These are phyloP conservation scores for Tachuris rubrigastra DNA, from an alignment of 2,113 vertebrate genomes.

Conservation along the genomic window DNA sequence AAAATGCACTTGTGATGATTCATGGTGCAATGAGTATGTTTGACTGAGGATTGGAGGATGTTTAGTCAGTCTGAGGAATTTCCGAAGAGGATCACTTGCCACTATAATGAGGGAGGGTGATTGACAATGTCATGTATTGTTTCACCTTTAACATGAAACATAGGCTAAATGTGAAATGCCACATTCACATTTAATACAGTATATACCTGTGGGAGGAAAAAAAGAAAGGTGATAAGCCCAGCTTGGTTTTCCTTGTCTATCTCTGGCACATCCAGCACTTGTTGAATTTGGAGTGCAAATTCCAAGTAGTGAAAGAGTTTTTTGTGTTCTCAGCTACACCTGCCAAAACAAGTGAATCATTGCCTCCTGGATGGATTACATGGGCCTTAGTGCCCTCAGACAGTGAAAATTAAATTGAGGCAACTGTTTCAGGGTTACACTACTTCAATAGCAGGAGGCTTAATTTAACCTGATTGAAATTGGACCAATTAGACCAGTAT, in stretches of 20 bases:
- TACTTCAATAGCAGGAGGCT: neutral
- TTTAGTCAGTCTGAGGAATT: neutral
- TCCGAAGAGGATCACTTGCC: neutral
- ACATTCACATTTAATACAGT: neutral
- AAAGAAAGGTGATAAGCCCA: neutral
- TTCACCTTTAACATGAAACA: neutral
- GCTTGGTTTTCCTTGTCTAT: neutral
- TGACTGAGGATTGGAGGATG: neutral
- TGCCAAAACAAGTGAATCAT: neutral
- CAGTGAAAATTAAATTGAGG: neutral
- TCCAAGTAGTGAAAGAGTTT: neutral
- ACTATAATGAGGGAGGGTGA: neutral
- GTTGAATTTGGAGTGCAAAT: neutral
- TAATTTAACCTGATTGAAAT: neutral
- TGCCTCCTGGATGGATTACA: neutral
- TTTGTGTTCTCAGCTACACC: neutral
- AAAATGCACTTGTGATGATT: neutral
- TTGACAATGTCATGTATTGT: neutral
- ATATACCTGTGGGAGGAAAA: rapidly evolving
- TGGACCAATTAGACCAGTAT: neutral
- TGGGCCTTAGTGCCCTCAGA: neutral
- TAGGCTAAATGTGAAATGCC: neutral
- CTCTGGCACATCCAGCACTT: neutral
- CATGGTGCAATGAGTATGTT: neutral
- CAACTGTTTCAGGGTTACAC: neutral